Percentiles rank a stretch among this genome's conserved stretches.
phyloP scores from a whole-genome alignment of 2,113 vertebrate genomes.

The Pseudorectes ferrugineus region DNA sequence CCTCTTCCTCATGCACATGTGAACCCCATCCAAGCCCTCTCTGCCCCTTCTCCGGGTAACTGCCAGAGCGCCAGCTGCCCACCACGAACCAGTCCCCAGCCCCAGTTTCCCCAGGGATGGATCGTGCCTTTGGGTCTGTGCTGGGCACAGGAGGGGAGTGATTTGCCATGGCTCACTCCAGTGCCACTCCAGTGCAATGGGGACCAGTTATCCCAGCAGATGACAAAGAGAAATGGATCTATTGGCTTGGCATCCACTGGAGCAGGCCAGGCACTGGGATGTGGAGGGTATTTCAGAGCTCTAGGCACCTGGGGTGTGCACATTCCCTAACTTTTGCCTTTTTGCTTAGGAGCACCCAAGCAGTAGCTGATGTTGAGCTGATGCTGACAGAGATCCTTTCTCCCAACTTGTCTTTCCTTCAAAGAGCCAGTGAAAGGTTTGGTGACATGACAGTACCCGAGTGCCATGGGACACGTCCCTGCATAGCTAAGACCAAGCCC shows the following conservation, averaged over 20 bases:
- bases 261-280: not conserved
- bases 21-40: not conserved
- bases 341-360: not conserved
- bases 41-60: not conserved
- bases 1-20: not conserved
- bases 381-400: not conserved
- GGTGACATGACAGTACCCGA: not conserved
- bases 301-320: not conserved
- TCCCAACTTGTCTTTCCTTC: not conserved
- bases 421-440: not conserved
- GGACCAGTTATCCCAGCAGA: not conserved
- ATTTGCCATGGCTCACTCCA: not conserved
- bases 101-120: fast-evolving
- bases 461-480: not conserved
- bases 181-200: not conserved
- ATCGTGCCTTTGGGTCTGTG: not conserved
- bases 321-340: not conserved
- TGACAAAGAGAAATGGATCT: not conserved
- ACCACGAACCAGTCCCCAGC: not conserved
- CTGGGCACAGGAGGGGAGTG: not conserved
- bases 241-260: not conserved
- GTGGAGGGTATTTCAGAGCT: not conserved
- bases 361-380: not conserved
- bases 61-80: not conserved
- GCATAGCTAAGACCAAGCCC: not conserved